Evolutionary conservation across 2,113 vertebrate genomes (phyloP), one percentile per base, ranked within the genome.

Genomic region (Lutjanus erythropterus): DNA sequence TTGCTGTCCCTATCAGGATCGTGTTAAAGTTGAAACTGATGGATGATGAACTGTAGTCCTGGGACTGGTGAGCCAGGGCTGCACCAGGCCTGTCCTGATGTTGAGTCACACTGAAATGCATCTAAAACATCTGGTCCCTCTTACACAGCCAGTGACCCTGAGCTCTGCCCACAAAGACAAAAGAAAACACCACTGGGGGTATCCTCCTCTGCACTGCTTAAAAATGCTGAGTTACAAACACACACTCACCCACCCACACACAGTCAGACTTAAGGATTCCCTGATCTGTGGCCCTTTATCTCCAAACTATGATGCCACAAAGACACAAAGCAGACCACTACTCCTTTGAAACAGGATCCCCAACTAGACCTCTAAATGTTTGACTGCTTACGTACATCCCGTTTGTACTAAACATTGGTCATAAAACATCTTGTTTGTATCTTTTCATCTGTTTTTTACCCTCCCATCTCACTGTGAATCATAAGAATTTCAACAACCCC

Each of bases 271-370:
- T 37, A 50, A 49, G 66, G 70, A 82, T 79, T 86, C 56, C 76
- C 82, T 25, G 0, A 61, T 80, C 71, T 71, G 35, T 41, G 41
- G 42, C 58, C 49, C 47, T 81, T 71, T 71, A 78, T 81, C 83
- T 76, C 68, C 37, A 21, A 31, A 41, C 62, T 71, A 46, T 55
- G 68, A 72, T 64, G 68, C 81, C 88, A 84, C 70, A 75, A 75
- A 75, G 75, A 91, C 81, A 88, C 71, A 85, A 79, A 89, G 53
- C 88, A 92, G 87, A 90, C 76, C 58, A 67, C 69, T 61, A 61
- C 70, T 84, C 55, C 80, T 88, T 91, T 93, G 91, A 92, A 93
- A 91, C 69, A 27, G 9, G 61, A 93, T 87, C 83, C 78, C 65
- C 67, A 37, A 16, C 76, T 21, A 74, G 71, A 56, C 60, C 65